Conservation (phyloP, 2,113 vertebrate genomes). For the Dunckerocampus dactyliophorus region DNA sequence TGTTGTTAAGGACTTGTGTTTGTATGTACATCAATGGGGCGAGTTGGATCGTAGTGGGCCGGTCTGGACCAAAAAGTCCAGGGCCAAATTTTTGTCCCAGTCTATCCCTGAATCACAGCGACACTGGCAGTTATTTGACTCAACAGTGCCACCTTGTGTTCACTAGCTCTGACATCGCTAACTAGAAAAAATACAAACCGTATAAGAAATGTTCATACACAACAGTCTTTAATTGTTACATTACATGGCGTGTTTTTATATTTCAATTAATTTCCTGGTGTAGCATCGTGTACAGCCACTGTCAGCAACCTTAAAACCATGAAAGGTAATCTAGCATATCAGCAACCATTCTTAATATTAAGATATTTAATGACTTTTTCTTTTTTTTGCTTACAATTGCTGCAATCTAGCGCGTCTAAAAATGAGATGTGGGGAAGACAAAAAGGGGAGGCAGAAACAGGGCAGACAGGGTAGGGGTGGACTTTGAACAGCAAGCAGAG, state of each 20-base stretch:
- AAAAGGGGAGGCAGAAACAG: constrained; percentile 60
- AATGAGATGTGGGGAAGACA: constrained; percentile 52
- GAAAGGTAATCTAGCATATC: constrained; percentile 3
- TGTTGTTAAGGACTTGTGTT: too few species aligned
- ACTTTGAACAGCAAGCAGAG: constrained; percentile 81
- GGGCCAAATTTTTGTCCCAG: too few species aligned
- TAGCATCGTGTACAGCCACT: too few species aligned
- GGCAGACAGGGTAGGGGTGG: constrained; percentile 63
- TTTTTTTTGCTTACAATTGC: constrained; percentile 30
- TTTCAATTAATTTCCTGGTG: too few species aligned
- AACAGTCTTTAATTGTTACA: too few species aligned
- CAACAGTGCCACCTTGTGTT: constrained; percentile 70
- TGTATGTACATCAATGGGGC: too few species aligned
- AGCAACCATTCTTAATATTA: constrained; percentile 16
- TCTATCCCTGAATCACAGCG: too few species aligned
- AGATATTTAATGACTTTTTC: constrained; percentile 2
- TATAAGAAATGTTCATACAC: too few species aligned
- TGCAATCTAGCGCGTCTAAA: constrained; percentile 27
- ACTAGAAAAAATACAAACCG: neutral
- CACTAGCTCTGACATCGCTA: neutral
- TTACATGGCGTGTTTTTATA: too few species aligned
- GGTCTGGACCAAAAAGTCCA: too few species aligned
- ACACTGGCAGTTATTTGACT: constrained; percentile 27
- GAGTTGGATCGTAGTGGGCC: too few species aligned
- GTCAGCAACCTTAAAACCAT: neutral